Conservation (phyloP, 1,140 invertebrate genomes). For the Temnothorax curvispinosus region DNA sequence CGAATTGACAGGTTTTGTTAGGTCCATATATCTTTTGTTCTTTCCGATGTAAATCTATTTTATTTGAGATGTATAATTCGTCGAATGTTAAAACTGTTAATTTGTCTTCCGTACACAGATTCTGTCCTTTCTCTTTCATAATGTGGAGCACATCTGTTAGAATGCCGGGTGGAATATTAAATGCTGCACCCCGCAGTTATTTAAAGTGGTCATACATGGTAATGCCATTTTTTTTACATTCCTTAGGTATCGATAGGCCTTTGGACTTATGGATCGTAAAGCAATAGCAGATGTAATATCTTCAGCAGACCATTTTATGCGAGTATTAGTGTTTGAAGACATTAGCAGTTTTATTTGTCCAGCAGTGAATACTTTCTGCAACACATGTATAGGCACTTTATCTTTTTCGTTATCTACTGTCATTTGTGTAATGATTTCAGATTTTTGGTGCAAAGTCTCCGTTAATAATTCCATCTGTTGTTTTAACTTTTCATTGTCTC, state of each 20-base stretch:
- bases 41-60: neutral
- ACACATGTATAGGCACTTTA: neutral
- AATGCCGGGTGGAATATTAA: conserved; percentile 7
- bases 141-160: neutral
- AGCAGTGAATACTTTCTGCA: neutral
- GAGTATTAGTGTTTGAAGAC: neutral
- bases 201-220: neutral
- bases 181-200: neutral
- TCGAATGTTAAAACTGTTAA: conserved; percentile 2
- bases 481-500: neutral
- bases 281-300: conserved; percentile 7
- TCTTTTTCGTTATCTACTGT: neutral
- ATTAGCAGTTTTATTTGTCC: neutral
- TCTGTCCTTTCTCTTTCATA: neutral
- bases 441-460: neutral
- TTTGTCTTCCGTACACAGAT: neutral
- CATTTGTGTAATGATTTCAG: neutral
- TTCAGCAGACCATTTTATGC: conserved; percentile 1
- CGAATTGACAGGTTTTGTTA: neutral
- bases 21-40: conserved; percentile 11
- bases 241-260: neutral
- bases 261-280: conserved; percentile 3
- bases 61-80: conserved; percentile 18
- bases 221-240: conserved; percentile 2
- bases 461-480: neutral